Base-by-base conservation (phyloP, 2,888 invertebrate genomes). In the Xestia c-nigrum region DNA sequence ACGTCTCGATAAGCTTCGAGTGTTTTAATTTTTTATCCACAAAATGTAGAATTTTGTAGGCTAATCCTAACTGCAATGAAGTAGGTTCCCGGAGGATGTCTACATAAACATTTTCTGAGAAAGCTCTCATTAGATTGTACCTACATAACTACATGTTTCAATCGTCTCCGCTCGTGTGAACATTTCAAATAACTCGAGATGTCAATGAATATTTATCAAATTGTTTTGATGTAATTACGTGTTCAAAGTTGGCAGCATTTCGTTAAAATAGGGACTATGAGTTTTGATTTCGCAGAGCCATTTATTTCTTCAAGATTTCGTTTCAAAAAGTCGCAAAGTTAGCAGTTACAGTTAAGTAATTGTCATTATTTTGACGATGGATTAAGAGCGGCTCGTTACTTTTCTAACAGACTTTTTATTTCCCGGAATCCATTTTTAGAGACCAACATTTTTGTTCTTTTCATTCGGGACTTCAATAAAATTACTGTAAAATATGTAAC, bases 121-220 rank as follows among this genome's bases (percentile, higher is more conserved):
- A 70, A 76, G 75, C 43, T 84, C 72, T 52, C 24, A 72, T 61
- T 74, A 64, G 76, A 57, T 80, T 84, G 67, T 76, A 64, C 40
- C 52, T 16, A 71, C 64, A n/a, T 64, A 64, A 81, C 77, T 78
- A 83, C 67, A 47, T 65, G 57, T 80, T 87, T 80, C 72, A 71
- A 61, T 87, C 72, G 64, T 52, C 81, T 38, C 21, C 57, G 38
- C 76, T 66, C 83, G 76, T 87, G 64, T 73, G 76, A 79, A 77
- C 78, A 76, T 77, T 87, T 81, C 64, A 81, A 83, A 83, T 87
- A 83, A 81, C 76, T 31, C 63, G 57, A 67, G 50, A 83, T 81
- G 74, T 80, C 74, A 76, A 79, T 74, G 74, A 87, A 89, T 87
- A 81, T 89, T 83, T 80, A 85, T 71, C 67, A 83, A 80, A 50